Percentiles rank a stretch among this genome's conserved stretches.
Evolutionary conservation across 2,797 vertebrate genomes (phyloP).

Genomic region (Propithecus perrieri): DNA sequence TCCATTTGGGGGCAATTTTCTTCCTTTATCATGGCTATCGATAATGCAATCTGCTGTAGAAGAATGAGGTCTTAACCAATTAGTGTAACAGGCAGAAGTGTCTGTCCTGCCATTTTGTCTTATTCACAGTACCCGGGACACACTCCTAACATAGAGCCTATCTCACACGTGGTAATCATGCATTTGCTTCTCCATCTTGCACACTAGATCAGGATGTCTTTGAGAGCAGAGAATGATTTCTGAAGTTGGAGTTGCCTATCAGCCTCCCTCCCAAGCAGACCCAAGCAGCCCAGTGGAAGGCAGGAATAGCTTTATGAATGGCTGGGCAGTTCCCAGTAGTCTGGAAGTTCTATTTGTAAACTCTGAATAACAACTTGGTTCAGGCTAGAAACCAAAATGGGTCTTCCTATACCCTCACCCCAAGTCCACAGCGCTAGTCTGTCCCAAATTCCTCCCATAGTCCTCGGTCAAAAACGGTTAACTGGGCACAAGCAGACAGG

Average conservation of each 20-base stretch:
- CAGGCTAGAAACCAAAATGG: background rate
- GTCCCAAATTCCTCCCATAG: background rate
- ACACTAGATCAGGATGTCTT: background rate
- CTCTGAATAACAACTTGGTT: background rate
- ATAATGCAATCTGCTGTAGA: background rate
- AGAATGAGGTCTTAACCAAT: background rate
- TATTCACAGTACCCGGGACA: background rate
- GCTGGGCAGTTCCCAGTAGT: background rate
- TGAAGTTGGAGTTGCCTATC: background rate
- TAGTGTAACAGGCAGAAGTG: background rate
- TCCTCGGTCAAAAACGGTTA: background rate
- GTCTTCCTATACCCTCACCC: background rate
- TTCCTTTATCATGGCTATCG: background rate
- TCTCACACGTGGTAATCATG: background rate
- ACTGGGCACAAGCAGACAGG: background rate
- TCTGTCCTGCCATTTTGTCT: background rate
- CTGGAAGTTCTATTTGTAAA: background rate
- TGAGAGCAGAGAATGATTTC: background rate
- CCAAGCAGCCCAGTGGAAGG: background rate
- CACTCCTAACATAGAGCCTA: background rate
- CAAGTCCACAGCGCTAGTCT: background rate
- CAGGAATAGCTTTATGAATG: background rate
- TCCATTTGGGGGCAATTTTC: background rate
- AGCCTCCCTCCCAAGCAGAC: background rate
- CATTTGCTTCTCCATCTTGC: background rate